Evolutionary conservation across 2,113 vertebrate species (phyloP).

Genomic region (Sakesphorus luctuosus): DNA sequence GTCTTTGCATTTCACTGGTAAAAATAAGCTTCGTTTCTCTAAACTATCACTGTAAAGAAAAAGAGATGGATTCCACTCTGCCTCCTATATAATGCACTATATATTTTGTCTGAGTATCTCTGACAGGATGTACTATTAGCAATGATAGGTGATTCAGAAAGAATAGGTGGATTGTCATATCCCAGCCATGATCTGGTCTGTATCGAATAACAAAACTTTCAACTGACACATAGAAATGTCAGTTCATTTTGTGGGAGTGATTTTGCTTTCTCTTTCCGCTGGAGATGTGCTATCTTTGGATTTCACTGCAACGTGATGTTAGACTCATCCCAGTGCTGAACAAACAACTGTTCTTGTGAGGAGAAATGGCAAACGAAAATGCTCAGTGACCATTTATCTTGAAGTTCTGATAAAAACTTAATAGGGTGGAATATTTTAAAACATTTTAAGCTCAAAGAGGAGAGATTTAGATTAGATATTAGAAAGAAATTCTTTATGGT

Average conservation of each 20-base stretch:
- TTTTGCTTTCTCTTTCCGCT: constrained; percentile 7
- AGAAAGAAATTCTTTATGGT: neutral
- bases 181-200: constrained; percentile 6
- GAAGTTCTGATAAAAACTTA: neutral
- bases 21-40: constrained; percentile 1
- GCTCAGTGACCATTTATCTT: neutral
- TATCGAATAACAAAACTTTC: neutral
- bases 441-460: neutral
- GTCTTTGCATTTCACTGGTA: neutral
- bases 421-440: neutral
- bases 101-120: constrained; percentile 33
- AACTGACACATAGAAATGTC: constrained; percentile 21
- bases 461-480: neutral
- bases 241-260: constrained; percentile 31
- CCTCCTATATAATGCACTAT: neutral
- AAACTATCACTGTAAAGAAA: neutral
- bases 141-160: constrained; percentile 33
- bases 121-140: constrained; percentile 31
- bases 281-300: neutral
- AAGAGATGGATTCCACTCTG: neutral
- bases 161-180: constrained; percentile 11
- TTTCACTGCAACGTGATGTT: neutral
- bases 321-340: neutral
- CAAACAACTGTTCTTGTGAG: neutral
- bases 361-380: neutral